These are phyloP conservation scores for Mycteria americana DNA, from an alignment of 2,797 vertebrate genomes.

Conservation along the genomic window DNA sequence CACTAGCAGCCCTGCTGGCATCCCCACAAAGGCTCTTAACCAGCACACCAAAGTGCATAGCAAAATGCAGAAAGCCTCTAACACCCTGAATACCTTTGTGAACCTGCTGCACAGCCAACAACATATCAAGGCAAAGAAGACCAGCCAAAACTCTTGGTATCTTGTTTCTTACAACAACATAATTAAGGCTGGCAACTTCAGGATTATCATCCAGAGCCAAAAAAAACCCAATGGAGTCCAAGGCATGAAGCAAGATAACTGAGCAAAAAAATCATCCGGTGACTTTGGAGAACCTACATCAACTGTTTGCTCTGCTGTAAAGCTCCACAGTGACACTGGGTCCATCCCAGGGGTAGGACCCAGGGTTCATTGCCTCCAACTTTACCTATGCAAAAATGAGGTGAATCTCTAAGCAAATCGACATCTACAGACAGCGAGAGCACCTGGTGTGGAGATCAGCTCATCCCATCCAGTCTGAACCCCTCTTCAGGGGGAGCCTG, in stretches of 20 bases:
- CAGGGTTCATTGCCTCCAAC: not conserved
- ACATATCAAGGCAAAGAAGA: not conserved
- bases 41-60: not conserved
- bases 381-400: not conserved
- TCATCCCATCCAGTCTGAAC: not conserved
- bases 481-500: not conserved
- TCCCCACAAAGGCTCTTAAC: not conserved
- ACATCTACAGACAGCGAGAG: not conserved
- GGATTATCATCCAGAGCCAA: not conserved
- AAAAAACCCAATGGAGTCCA: fast-evolving
- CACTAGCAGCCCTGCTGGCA: not conserved
- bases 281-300: not conserved
- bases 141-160: not conserved
- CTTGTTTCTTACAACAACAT: not conserved
- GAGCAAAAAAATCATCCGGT: no score
- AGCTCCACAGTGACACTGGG: fast-evolving
- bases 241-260: not conserved
- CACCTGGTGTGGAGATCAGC: not conserved
- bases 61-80: not conserved
- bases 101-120: not conserved
- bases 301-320: not conserved
- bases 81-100: not conserved
- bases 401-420: not conserved
- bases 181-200: not conserved
- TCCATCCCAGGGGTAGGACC: not conserved